Base-by-base conservation (phyloP, 2,797 vertebrate genomes). In the Falco rusticolus region DNA sequence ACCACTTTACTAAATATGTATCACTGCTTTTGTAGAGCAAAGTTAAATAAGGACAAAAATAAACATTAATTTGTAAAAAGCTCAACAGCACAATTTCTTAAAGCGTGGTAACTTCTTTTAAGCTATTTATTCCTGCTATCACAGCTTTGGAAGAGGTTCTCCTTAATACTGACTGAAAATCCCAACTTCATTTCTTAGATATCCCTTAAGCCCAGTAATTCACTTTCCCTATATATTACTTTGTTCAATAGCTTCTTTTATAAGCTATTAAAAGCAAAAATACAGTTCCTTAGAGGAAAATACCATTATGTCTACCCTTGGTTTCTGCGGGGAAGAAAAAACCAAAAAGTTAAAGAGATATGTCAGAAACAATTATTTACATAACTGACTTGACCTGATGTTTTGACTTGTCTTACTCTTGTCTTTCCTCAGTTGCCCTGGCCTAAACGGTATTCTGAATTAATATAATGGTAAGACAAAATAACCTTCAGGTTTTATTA, bases 31-130 rank as follows among this genome's bases (percentile, higher is more conserved):
- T 84, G 59, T 64, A 77, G 33, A 75, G 25, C 7, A n/a, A 80
- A 76, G 68, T 59, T 79, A 80, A 92, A 63, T 47, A 29, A 87
- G 37, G 51, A 59, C 19, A 74, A 84, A 94, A 91, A 34, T 13
- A 82, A 81, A 50, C 9, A 48, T n/a, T 78, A 2, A 51, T 64
- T 85, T 68, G 33, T 70, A 75, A 85, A 94, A 91, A 41, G 22
- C 26, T 69, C 61, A 79, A 51, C 17, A 81, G 16, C 31, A 83
- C 5, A 2, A 34, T 47, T 78, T 82, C 78, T 68, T 25, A 75
- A 94, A 64, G 50, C 25, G 54, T 56, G 15, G 63, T 89, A 82
- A 28, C 16, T 50, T 93, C 13, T 25, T 22, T 63, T 43, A 77
- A 83, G 53, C n/a, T 90, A n/a, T 84, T 85, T 61, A 51, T 57